These are phyloP conservation scores for Aphelenchoides fujianensis DNA, from an alignment of 1,140 invertebrate genomes.

Conservation along the genomic window DNA sequence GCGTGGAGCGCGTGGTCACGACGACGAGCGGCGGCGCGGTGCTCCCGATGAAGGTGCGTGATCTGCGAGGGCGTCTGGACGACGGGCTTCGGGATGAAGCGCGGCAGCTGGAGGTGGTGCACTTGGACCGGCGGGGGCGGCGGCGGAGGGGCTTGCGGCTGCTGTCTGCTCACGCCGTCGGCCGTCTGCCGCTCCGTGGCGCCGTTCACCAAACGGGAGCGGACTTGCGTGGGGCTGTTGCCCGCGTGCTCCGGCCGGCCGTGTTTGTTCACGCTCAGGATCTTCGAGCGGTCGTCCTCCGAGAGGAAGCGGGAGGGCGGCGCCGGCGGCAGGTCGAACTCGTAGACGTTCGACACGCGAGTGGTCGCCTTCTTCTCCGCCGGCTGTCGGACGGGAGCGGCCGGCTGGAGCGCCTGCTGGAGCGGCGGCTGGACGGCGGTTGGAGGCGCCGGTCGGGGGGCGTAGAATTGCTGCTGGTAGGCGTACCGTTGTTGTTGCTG, in stretches of 20 bases:
- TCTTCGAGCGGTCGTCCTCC: constrained; percentile 30
- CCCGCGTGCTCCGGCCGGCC: constrained; percentile 12
- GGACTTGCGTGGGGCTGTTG: background rate
- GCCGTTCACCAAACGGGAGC: constrained; percentile 19
- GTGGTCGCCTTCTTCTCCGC: constrained; percentile 7
- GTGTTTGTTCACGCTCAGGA: constrained; percentile 15
- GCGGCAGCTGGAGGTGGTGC: constrained; percentile 29
- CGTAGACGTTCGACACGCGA: constrained; percentile 12
- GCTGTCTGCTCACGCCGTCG: constrained; percentile 7
- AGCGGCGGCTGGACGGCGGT: background rate
- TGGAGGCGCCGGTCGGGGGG: background rate
- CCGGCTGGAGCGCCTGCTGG: background rate
- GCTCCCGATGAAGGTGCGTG: constrained; percentile 5
- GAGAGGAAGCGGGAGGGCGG: constrained; percentile 31
- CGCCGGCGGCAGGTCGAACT: constrained; percentile 33
- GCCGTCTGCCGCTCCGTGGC: constrained; percentile 18
- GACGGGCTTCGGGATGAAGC: constrained; percentile 6
- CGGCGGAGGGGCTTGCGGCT: constrained; percentile 20
- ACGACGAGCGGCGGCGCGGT: background rate
- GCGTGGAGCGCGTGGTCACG: background rate
- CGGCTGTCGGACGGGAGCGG: background rate
- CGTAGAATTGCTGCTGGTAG: background rate
- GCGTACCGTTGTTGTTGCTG: constrained; percentile 27
- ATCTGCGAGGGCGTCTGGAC: constrained; percentile 1
- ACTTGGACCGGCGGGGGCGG: constrained; percentile 13